Evolutionary conservation across 1,140 invertebrate genomes (phyloP).

Genomic region (Neodiprion virginianus): DNA sequence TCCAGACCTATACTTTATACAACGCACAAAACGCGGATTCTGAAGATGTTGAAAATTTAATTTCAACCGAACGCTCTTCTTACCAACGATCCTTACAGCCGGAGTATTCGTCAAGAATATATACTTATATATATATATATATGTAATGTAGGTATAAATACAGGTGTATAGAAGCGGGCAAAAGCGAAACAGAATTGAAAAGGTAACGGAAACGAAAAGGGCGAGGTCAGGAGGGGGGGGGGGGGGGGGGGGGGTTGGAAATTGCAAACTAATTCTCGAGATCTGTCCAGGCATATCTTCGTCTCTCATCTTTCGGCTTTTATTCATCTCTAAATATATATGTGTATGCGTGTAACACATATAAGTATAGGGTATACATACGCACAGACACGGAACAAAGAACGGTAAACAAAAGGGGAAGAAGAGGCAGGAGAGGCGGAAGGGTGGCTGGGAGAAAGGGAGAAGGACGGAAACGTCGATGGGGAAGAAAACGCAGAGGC

Average conservation of each 20-base stretch:
- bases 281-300: neutral
- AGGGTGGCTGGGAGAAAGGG: neutral
- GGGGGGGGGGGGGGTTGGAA: neutral
- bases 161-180: no score
- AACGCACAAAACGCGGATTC: no score
- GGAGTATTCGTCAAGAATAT: no score
- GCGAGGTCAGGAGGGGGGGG: neutral
- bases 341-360: no score
- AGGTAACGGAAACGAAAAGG: neutral
- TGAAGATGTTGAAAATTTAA: no score
- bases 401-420: slow-evolving; percentile 7
- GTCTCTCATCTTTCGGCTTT: slow-evolving; percentile 3
- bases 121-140: no score
- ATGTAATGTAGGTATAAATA: no score
- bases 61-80: no score
- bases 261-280: slow-evolving; percentile 15
- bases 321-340: no score
- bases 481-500: neutral
- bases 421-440: neutral
- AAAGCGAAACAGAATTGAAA: neutral
- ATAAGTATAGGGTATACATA: neutral
- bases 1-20: no score
- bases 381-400: neutral
- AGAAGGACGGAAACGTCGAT: neutral
- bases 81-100: no score